phyloP scores from a whole-genome alignment of 2,797 vertebrate genomes.

The Sylvia borin region DNA sequence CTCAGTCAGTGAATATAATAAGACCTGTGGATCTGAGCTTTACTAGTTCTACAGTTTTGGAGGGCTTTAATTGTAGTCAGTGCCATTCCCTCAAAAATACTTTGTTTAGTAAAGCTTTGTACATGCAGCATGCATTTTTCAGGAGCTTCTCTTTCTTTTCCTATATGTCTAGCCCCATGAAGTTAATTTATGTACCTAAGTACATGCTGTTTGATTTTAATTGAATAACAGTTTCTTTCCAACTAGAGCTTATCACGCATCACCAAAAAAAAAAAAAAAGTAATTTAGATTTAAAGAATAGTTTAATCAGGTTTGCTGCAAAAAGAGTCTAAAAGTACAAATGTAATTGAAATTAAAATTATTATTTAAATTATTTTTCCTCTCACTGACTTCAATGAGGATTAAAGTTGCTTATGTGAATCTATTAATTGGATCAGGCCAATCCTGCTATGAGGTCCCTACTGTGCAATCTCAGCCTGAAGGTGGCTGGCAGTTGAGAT shows the following conservation, averaged over 20 bases:
- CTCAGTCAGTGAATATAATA: not conserved
- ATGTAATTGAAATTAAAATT: not conserved
- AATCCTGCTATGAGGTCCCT: not conserved
- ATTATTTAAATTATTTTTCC: not conserved
- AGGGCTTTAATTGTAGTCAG: not conserved
- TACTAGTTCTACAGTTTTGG: not conserved
- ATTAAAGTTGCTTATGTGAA: not conserved
- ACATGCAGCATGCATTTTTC: not conserved
- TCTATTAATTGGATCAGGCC: not conserved
- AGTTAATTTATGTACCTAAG: slow-evolving; percentile 18
- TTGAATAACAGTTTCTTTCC: not conserved
- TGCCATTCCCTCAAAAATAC: not conserved
- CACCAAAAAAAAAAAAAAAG: not conserved
- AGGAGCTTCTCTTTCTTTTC: not conserved
- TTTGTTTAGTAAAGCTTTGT: not conserved
- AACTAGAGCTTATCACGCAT: not conserved
- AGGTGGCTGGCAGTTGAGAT: not conserved
- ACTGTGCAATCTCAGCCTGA: not conserved
- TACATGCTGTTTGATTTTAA: slow-evolving; percentile 15
- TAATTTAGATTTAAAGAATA: slow-evolving; percentile 9
- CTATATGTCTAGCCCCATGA: not conserved
- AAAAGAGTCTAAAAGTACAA: not conserved
- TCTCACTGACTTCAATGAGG: not conserved
- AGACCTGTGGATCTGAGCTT: not conserved
- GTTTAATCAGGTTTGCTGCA: not conserved